A percentile compares a stretch with the other conserved stretches of the same genome.
phyloP scores from a whole-genome alignment of 2,113 vertebrate genomes.

The Leucopsar rothschildi region DNA sequence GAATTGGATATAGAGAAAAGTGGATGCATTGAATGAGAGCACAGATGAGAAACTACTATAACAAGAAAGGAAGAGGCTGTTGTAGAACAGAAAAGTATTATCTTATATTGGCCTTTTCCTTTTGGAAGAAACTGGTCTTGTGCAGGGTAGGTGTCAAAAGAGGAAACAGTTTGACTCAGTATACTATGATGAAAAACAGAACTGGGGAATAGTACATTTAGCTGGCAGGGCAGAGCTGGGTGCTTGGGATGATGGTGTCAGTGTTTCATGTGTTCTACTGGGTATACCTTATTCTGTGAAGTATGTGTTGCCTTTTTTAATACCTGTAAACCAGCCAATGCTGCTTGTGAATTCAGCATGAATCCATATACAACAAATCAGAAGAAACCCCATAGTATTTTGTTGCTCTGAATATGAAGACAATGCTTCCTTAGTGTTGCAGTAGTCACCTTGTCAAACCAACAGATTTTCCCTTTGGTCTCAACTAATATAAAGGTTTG shows the following conservation, averaged over 20 bases:
- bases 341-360: not conserved
- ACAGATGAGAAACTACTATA: not conserved
- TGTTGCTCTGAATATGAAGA: not conserved
- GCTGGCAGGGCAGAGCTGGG: not conserved
- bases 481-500: not conserved
- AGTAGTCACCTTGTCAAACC: not conserved
- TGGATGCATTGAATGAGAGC: not conserved
- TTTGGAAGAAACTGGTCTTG: not conserved
- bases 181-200: not conserved
- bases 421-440: not conserved
- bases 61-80: not conserved
- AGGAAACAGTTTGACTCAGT: not conserved
- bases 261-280: not conserved
- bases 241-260: not conserved
- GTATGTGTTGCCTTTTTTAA: not conserved
- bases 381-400: not conserved
- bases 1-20: not conserved
- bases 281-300: not conserved
- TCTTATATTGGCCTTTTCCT: not conserved
- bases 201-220: not conserved
- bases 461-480: not conserved
- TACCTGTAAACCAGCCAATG: not conserved
- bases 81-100: not conserved
- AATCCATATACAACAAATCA: not conserved
- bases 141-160: not conserved